Base-by-base conservation (phyloP, 2,113 vertebrate genomes). In the Pygoscelis adeliae region DNA sequence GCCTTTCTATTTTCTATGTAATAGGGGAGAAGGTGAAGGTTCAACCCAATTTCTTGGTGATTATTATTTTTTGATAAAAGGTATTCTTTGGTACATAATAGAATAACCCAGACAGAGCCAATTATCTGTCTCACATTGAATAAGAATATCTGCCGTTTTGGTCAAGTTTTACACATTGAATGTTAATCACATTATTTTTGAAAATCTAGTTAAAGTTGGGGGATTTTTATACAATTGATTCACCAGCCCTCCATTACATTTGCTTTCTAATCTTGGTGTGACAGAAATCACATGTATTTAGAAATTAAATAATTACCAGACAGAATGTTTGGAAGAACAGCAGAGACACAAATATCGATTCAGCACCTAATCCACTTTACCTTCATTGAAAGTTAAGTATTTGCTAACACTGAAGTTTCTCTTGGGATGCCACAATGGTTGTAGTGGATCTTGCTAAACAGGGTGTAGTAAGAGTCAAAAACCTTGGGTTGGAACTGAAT, bases 11-110 rank as follows among this genome's bases (percentile, higher is more conserved):
- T 94, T 96, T 83, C 84, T 66, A 1, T 83, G 42, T 66, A 62
- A 93, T 32, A 89, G 52, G 30, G 23, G 25, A 90, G 46, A 95
- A 96, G 94, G 90, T 95, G 88, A 96, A 76, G 27, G 55, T 86
- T 96, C 88, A 93, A 90, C 59, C 89, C 74, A 86, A 88, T 94
- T 93, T 90, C 71, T 92, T 90, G 67, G 73, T 82, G 70, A 97
- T 92, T 91, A 90, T 94, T 97, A 79, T 85, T 89, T 94, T 93
- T 90, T 78, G 12, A 96, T 94, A 58, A 96, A 93, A 89, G 40
- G 52, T 80, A 94, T 94, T 97, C 67, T 96, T 93, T 66, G 42
- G 52, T 70, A 84, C 74, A 96, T 73, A 91, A 87, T 88, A 89
- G 74, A 88, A 89, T 86, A 97, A 93, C 23, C 42, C 93, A 85